Conservation (phyloP, 2,113 vertebrate species). For the Muntiacus muntjak region DNA sequence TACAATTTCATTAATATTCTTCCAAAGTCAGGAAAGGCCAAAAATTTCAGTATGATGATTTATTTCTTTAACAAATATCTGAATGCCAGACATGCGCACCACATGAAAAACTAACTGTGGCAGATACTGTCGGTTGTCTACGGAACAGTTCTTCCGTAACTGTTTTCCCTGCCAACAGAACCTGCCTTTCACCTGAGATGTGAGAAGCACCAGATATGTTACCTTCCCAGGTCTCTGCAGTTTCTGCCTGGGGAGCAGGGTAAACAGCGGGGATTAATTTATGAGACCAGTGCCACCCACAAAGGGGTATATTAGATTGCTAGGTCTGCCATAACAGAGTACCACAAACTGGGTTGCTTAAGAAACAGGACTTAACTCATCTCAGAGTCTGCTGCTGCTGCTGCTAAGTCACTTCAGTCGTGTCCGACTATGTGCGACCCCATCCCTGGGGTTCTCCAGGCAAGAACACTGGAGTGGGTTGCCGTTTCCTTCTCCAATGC, state of each 20-base stretch:
- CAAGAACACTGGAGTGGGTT: too few relatives aligned
- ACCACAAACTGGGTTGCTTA: neutral
- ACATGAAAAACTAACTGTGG: neutral
- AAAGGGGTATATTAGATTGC: neutral
- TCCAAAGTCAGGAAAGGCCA: neutral
- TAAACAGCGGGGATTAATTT: neutral
- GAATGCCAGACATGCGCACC: neutral
- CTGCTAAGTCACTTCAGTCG: too few relatives aligned
- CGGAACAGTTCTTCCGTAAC: neutral
- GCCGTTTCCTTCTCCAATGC: too few relatives aligned
- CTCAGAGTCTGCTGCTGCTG: neutral
- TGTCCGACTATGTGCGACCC: too few relatives aligned
- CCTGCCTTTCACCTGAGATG: neutral
- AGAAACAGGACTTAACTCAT: neutral
- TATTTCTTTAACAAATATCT: neutral
- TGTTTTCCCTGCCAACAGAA: neutral
- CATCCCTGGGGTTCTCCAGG: too few relatives aligned
- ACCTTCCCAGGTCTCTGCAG: neutral
- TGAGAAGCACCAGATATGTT: accelerated
- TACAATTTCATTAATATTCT: neutral
- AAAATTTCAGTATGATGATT: neutral
- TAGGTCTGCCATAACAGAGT: neutral
- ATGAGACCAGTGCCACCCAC: neutral
- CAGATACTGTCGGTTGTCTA: accelerated
- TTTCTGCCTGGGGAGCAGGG: neutral